Conservation (phyloP, 2,888 invertebrate genomes). For the Apodemia hepburni region DNA sequence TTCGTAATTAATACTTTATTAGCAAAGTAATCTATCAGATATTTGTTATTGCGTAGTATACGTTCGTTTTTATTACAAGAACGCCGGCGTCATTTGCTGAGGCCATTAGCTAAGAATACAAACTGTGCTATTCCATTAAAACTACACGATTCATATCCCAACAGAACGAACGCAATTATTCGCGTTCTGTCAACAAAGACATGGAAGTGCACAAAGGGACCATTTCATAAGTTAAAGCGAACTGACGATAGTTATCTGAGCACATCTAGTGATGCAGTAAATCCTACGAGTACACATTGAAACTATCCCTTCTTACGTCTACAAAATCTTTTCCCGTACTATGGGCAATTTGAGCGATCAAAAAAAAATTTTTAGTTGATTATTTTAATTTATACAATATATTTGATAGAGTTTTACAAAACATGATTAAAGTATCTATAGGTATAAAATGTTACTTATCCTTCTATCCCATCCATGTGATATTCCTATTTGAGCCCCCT, state of each 20-base stretch:
- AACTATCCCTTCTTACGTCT: conserved; percentile 51
- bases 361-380: too few relatives aligned
- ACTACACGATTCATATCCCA: conserved; percentile 59
- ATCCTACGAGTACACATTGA: conserved; percentile 61
- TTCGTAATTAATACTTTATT: conserved; percentile 24
- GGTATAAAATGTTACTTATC: too few relatives aligned
- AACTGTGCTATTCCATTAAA: conserved; percentile 60
- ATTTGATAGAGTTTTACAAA: too few relatives aligned
- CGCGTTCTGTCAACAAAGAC: conserved; percentile 64
- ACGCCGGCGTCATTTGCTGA: conserved; percentile 46
- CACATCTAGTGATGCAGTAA: conserved; percentile 72
- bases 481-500: too few relatives aligned
- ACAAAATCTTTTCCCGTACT: conserved; percentile 18
- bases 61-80: conserved; percentile 50
- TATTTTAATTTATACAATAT: too few relatives aligned
- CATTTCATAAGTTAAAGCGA: conserved; percentile 68
- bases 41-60: conserved; percentile 28
- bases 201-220: conserved; percentile 55
- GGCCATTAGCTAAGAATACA: conserved; percentile 67
- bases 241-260: conserved; percentile 64
- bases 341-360: not conserved
- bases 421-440: too few relatives aligned
- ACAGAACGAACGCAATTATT: conserved; percentile 65
- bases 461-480: too few relatives aligned
- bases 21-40: conserved; percentile 18